A percentile compares a stretch with the other conserved stretches of the same genome.
phyloP scores from a whole-genome alignment of 2,888 invertebrate species.

The Oxytorus armatus region DNA sequence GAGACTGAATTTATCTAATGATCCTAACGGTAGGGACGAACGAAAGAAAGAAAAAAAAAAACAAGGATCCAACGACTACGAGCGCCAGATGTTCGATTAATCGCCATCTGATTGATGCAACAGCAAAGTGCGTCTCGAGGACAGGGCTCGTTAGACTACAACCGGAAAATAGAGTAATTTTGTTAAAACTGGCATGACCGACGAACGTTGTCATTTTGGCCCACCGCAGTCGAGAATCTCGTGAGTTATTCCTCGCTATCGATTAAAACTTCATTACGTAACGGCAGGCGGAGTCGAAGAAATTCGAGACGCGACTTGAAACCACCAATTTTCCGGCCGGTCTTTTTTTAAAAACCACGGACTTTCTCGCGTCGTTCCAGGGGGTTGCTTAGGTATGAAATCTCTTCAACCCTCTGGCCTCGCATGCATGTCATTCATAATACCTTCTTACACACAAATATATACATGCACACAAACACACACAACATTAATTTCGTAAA shows the following conservation, averaged over 20 bases:
- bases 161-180: constrained; percentile 57
- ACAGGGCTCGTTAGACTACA: constrained; percentile 32
- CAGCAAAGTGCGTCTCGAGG: constrained; percentile 17
- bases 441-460: constrained; percentile 3
- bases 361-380: constrained; percentile 10
- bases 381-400: constrained; percentile 40
- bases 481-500: constrained; percentile 42
- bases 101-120: constrained; percentile 59
- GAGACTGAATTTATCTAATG: constrained; percentile 17
- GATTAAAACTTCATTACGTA: constrained; percentile 60
- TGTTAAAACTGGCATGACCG: constrained; percentile 4
- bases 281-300: constrained; percentile 24
- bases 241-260: constrained; percentile 14
- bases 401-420: constrained; percentile 51
- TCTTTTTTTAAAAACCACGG: constrained; percentile 21
- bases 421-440: constrained; percentile 27
- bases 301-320: constrained; percentile 11
- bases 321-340: constrained; percentile 64
- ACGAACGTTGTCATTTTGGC: constrained; percentile 31
- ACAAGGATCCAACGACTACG: constrained; percentile 2
- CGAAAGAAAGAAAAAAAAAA: no score
- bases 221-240: constrained; percentile 34
- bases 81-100: constrained; percentile 44
- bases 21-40: constrained; percentile 3
- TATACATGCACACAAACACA: neutral